These are phyloP conservation scores for Helogale parvula DNA, from an alignment of 2,113 vertebrate species.

Conservation along the genomic window DNA sequence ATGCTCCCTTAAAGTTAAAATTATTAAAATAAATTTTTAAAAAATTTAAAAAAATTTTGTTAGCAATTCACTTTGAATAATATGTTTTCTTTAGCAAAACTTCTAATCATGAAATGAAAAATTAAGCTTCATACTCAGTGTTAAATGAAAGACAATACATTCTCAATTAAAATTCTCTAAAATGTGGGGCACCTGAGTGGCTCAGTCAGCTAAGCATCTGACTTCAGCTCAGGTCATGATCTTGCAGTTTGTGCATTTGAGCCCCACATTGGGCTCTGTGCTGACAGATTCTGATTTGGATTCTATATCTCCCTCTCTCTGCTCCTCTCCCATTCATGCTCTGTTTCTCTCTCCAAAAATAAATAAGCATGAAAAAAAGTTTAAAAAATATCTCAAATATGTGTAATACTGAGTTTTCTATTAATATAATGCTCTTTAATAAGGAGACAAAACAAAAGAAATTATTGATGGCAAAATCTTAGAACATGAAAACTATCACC, in stretches of 20 bases:
- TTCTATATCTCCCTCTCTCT: no score
- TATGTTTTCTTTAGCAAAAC: constrained; percentile 2
- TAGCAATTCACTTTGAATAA: background rate
- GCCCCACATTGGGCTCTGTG: no score
- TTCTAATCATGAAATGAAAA: background rate
- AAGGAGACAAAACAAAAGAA: constrained; percentile 1
- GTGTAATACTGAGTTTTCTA: background rate
- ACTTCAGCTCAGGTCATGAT: no score
- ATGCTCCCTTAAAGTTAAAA: no score
- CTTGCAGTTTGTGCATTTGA: no score
- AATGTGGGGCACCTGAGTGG: background rate
- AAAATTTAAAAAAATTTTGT: background rate
- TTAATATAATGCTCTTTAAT: background rate
- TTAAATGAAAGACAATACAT: background rate
- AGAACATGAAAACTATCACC: background rate
- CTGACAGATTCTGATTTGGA: no score
- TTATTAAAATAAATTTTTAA: no score
- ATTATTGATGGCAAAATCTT: constrained; percentile 1
- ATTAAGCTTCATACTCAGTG: background rate
- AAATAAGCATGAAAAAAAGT: no score
- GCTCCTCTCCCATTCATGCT: no score
- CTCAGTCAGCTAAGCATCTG: no score
- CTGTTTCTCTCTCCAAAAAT: no score
- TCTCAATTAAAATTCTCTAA: constrained; percentile 26
- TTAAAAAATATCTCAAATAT: background rate